Conservation (phyloP, 2,888 invertebrate genomes). For the Pegoplata infirma region DNA sequence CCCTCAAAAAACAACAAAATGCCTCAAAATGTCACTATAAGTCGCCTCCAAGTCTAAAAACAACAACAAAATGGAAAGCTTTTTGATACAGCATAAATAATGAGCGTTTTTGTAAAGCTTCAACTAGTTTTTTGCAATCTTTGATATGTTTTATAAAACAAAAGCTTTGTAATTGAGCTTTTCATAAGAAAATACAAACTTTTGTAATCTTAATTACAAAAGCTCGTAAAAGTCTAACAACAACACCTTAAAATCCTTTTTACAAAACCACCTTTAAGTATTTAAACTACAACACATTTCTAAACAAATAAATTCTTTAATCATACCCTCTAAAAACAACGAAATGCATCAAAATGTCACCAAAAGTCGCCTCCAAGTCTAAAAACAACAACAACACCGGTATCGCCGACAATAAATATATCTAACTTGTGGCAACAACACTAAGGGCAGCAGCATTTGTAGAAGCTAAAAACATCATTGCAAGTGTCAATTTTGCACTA, state of each 20-base stretch:
- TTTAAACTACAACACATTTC: neutral
- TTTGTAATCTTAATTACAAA: too few relatives aligned
- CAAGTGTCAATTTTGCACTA: constrained; percentile 20
- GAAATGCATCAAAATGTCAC: constrained; percentile 45
- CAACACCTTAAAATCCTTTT: neutral
- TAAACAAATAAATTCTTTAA: constrained; percentile 48
- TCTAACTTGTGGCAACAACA: constrained; percentile 16
- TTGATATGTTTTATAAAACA: too few relatives aligned
- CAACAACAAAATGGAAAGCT: too few relatives aligned
- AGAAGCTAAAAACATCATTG: neutral
- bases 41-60: constrained; percentile 40
- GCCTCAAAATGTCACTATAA: constrained; percentile 38
- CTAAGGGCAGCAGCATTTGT: neutral
- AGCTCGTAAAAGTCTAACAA: neutral
- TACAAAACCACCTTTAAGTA: neutral
- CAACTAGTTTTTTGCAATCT: too few relatives aligned
- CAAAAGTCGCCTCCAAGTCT: constrained; percentile 40
- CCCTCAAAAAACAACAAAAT: constrained; percentile 34
- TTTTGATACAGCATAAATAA: too few relatives aligned
- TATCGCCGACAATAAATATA: neutral
- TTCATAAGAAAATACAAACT: neutral
- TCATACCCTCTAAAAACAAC: constrained; percentile 40
- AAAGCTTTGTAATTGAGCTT: too few relatives aligned
- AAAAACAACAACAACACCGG: constrained; percentile 24
- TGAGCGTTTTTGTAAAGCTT: too few relatives aligned